Base-by-base conservation (phyloP, 2,113 vertebrate genomes). In the Epinephelus cyanopodus region DNA sequence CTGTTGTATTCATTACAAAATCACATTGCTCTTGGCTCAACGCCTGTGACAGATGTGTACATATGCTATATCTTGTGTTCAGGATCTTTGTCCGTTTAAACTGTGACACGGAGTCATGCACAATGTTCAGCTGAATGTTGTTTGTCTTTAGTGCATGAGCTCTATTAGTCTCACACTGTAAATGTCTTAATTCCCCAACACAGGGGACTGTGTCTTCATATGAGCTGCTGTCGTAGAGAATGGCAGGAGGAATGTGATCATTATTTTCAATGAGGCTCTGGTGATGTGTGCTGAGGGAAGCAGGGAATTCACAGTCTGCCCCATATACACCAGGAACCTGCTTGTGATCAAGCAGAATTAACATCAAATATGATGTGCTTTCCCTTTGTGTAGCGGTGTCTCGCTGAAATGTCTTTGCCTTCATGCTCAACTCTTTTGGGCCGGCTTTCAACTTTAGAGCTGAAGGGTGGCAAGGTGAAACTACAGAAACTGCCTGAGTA, bases 321-420 rank as follows among this genome's bases (percentile, higher is more conserved):
- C 48, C 45, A 29, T 54, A 81, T 75, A 69, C 54, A 29, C 64
- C 42, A 62, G 57, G 17, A 79, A 75, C 67, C 62, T 8, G 23
- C 74, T 39, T 45, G 67, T 72, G 66, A 89, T 89, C 67, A 83
- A 71, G 70, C 50, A 73, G 71, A 83, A 89, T 83, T 74, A 65
- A 69, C 37, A 48, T 87, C 48, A 57, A 70, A 73, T 60, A 18
- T 37, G 29, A 77, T 61, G 45, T 10, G 54, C 17, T 54, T 54
- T 71, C 53, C 58, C 25, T 79, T 52, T 52, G 27, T 52, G 70
- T 50, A 1, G 50, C 1, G 13, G 11, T 53, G 69, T 63, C 74
- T 81, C 8, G 9, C 15, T 62, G 48, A 68, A 62, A 17, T 18
- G 33, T 58, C 52, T 48, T 10, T 50, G 47, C 64, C 64, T 50